phyloP scores from a whole-genome alignment of 2,113 vertebrate genomes.

The Bagarius yarrelli region DNA sequence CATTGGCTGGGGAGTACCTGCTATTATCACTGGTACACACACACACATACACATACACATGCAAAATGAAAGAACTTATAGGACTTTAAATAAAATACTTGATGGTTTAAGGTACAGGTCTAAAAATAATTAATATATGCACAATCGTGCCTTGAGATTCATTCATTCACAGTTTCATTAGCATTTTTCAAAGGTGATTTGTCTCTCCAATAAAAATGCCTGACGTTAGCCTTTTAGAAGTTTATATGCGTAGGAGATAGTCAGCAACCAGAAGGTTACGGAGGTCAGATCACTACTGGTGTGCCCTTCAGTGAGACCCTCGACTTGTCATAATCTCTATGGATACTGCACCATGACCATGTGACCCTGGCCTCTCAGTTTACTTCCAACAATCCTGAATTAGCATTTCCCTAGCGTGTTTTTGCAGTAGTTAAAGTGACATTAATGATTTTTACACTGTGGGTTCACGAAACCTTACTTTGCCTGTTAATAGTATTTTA shows the following conservation, averaged over 20 bases:
- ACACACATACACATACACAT: slow-evolving; percentile 51
- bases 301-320: background rate
- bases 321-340: background rate
- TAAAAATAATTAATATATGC: no score
- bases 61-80: background rate
- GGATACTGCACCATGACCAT: background rate
- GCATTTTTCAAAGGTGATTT: background rate
- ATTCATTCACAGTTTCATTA: background rate
- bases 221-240: background rate
- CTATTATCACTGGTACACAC: slow-evolving; percentile 88
- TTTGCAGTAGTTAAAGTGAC: background rate
- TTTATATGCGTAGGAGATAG: slow-evolving; percentile 8
- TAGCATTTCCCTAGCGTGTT: background rate
- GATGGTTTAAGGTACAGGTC: background rate
- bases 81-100: background rate
- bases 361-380: slow-evolving; percentile 4
- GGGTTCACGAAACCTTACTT: background rate
- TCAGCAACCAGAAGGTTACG: slow-evolving; percentile 1
- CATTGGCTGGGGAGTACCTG: slow-evolving; percentile 94
- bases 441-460: background rate
- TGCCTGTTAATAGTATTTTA: background rate
- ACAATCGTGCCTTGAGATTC: background rate
- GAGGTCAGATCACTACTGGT: slow-evolving; percentile 7
- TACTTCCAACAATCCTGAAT: background rate
- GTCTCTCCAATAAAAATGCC: background rate